Base-by-base conservation (phyloP, 2,113 vertebrate genomes). In the Desmodus rotundus region DNA sequence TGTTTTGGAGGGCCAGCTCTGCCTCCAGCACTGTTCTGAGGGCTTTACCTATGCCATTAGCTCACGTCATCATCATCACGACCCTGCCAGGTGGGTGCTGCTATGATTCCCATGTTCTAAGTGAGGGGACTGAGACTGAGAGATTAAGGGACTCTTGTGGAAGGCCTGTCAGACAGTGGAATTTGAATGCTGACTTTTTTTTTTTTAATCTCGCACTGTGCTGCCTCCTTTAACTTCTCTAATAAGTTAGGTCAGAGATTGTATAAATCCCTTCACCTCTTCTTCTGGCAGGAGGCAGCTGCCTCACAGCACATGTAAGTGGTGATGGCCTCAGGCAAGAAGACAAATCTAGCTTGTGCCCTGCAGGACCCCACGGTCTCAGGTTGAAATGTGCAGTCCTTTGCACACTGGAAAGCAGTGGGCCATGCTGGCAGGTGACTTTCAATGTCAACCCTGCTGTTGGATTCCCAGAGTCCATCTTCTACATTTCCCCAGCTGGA, bases 281-380 rank as follows among this genome's bases (percentile, higher is more conserved):
- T 72, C 9, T 86, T 86, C 91, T 94, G 95, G 97, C 20, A 0
- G 77, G 72, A 82, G 94, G 86, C 95, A 93, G 91, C 86, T 38
- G 82, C 94, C 94, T 96, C 68, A 28, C 73, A 94, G 91, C 77
- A 47, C 91, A 14, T 22, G 43, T 97, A 98, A 97, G 97, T 98
- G 97, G 96, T 33, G 86, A 91, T 80, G 6, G 96, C 97, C 94
- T 93, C 94, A 28, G 97, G 97, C 97, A 84, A 74, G 65, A 95
- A 97, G 97, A 97, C 97, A 97, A 98, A 96, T 93, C 81, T 65
- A 84, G 97, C 89, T 97, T 61, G 68, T 97, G 97, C 96, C 97
- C 94, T 94, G 94, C 89, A 88, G 97, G 96, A 93, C 87, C 95
- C 70, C 4, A 1, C 70, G 89, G 95, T 93, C 92, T 94, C 14